Conservation (phyloP, 2,888 invertebrate species). For the Lycaena phlaeas region DNA sequence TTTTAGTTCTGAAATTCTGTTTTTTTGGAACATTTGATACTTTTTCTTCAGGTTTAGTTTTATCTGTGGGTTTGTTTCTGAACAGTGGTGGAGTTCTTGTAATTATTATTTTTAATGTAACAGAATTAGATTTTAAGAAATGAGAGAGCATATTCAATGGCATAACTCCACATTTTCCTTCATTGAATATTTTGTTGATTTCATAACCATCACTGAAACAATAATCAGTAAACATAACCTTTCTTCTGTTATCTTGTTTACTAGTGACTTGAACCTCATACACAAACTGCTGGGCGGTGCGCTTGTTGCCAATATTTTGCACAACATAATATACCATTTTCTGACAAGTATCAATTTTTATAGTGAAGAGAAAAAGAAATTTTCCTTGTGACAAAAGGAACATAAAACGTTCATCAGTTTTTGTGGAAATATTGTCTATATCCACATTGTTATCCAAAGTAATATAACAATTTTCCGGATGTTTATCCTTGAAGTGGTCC, state of each 20-base stretch:
- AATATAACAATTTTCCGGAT: slow-evolving; percentile 36
- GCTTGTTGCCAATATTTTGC: slow-evolving; percentile 51
- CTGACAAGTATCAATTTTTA: slow-evolving; percentile 34
- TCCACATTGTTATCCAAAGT: slow-evolving; percentile 40
- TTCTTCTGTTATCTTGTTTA: slow-evolving; percentile 40
- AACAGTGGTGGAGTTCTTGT: slow-evolving; percentile 29
- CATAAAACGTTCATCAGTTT: slow-evolving; percentile 38
- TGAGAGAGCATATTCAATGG: slow-evolving; percentile 39
- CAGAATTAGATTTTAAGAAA: slow-evolving; percentile 40
- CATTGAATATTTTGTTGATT: slow-evolving; percentile 46
- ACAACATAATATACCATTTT: slow-evolving; percentile 53
- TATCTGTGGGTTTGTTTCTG: slow-evolving; percentile 19
- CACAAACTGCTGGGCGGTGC: slow-evolving; percentile 41
- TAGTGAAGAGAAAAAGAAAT: slow-evolving; percentile 44
- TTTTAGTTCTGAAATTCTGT: not conserved
- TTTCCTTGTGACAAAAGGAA: slow-evolving; percentile 41
- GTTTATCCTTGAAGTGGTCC: slow-evolving; percentile 53
- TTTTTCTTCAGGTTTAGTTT: not conserved
- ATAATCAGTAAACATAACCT: slow-evolving; percentile 45
- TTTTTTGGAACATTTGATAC: not conserved
- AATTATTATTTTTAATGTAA: slow-evolving; percentile 45
- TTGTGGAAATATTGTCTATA: slow-evolving; percentile 17
- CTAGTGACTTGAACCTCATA: slow-evolving; percentile 52
- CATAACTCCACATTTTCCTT: slow-evolving; percentile 45
- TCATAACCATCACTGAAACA: slow-evolving; percentile 51